These are phyloP conservation scores for Limnephilus rhombicus DNA, from an alignment of 2,888 invertebrate genomes.

Conservation along the genomic window DNA sequence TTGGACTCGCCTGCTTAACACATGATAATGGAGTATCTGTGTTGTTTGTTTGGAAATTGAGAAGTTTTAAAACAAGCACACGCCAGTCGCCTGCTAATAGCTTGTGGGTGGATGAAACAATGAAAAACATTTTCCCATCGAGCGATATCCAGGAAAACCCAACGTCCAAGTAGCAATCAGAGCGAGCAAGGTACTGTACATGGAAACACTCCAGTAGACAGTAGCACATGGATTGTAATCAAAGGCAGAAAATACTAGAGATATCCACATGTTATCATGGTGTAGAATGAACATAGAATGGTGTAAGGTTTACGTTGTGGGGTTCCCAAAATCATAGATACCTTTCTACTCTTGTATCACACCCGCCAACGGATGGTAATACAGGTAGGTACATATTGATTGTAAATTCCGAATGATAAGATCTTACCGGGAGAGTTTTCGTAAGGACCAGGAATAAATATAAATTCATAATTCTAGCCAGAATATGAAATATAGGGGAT, in stretches of 20 bases:
- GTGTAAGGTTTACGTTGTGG: neutral
- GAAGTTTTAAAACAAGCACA: neutral
- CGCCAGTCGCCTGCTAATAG: neutral
- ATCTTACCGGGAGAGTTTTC: constrained; percentile 19
- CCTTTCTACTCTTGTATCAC: neutral
- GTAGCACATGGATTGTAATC: neutral
- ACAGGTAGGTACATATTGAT: constrained; percentile 21
- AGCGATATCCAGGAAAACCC: neutral
- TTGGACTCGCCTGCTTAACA: neutral
- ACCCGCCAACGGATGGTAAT: constrained; percentile 10
- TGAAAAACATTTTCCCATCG: neutral
- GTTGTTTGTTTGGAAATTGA: neutral
- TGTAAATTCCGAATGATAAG: constrained; percentile 21
- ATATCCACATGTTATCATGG: neutral
- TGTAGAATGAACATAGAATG: neutral
- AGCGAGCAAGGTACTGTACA: neutral
- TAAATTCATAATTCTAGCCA: neutral
- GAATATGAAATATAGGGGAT: constrained; percentile 23
- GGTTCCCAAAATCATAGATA: neutral
- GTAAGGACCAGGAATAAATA: constrained; percentile 22
- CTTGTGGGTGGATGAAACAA: neutral
- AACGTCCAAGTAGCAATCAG: constrained; percentile 1
- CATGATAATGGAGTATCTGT: neutral
- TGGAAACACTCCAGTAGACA: neutral
- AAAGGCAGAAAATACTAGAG: neutral